These are phyloP conservation scores for Chlorops oryzae DNA, from an alignment of 1,140 invertebrate species.

Conservation along the genomic window DNA sequence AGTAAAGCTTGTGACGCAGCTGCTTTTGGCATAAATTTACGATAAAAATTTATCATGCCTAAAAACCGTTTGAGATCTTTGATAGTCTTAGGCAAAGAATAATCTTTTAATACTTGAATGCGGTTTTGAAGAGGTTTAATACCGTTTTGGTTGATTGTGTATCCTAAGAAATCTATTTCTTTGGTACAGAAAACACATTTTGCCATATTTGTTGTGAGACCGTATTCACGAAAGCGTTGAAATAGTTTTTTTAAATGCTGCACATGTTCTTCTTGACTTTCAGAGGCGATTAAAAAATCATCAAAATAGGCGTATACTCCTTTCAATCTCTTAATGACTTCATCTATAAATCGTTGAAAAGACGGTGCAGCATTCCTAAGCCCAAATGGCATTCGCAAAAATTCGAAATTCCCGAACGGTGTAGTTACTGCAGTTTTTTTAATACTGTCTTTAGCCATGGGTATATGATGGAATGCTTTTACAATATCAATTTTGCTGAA, in stretches of 20 bases:
- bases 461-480: constrained; percentile 50
- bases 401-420: constrained; percentile 46
- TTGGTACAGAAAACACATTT: constrained; percentile 29
- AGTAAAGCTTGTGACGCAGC: constrained; percentile 24
- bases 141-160: constrained; percentile 23
- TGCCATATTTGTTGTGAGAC: constrained; percentile 26
- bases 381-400: constrained; percentile 41
- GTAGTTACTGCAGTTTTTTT: constrained; percentile 41
- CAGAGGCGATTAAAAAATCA: constrained; percentile 51
- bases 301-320: constrained; percentile 44
- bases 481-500: constrained; percentile 1
- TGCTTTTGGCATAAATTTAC: constrained; percentile 27
- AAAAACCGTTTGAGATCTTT: constrained; percentile 42
- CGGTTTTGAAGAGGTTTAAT: constrained; percentile 3
- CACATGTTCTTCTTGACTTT: constrained; percentile 27
- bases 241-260: constrained; percentile 27
- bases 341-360: constrained; percentile 51
- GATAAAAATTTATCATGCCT: constrained; percentile 47
- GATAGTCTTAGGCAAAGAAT: constrained; percentile 29
- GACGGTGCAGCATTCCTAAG: constrained; percentile 39
- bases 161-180: constrained; percentile 28
- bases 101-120: constrained; percentile 16
- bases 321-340: constrained; percentile 41
- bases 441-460: constrained; percentile 30
- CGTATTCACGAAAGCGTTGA: constrained; percentile 20